phyloP scores from a whole-genome alignment of 64 coral and sea anemone species.

The Platygyra sinensis region DNA sequence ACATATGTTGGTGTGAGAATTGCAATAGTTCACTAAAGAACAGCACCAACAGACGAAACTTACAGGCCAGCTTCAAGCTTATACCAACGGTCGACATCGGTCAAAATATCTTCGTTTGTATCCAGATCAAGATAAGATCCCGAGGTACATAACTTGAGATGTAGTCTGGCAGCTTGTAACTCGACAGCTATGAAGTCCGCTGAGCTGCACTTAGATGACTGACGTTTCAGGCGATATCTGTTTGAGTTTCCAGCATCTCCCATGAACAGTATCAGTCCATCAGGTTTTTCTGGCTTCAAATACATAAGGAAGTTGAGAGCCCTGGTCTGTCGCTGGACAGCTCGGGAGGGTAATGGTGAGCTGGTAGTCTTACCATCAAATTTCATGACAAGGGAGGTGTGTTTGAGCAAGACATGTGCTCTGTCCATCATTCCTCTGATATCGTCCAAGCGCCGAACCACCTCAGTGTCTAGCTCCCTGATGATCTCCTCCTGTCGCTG shows the following conservation, averaged over 20 bases:
- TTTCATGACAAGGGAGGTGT: slow-evolving; percentile 37
- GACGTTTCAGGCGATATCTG: slow-evolving; percentile 6
- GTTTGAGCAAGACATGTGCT: slow-evolving; percentile 27
- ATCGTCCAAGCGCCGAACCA: slow-evolving; percentile 36
- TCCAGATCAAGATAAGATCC: not conserved
- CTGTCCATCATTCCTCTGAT: slow-evolving; percentile 47
- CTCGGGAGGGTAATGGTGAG: slow-evolving; percentile 9
- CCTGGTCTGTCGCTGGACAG: not conserved
- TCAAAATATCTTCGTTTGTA: not conserved
- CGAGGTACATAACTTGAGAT: not conserved
- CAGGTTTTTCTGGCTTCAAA: slow-evolving; percentile 43
- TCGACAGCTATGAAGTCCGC: slow-evolving; percentile 43
- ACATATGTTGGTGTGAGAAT: too few species aligned
- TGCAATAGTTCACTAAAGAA: too few species aligned
- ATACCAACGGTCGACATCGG: not conserved
- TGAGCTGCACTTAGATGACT: not conserved
- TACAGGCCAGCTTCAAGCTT: slow-evolving; percentile 37
- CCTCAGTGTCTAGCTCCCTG: slow-evolving; percentile 35
- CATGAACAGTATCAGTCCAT: slow-evolving; percentile 47
- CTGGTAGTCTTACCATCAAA: slow-evolving; percentile 19
- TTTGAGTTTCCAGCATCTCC: not conserved
- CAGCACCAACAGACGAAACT: not conserved
- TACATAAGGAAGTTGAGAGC: slow-evolving; percentile 26
- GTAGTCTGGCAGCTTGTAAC: not conserved
- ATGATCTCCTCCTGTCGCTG: slow-evolving; percentile 28